Evolutionary conservation across 2,888 invertebrate genomes (phyloP), one percentile per base, ranked within the genome.

Genomic region (Ceramica pisi): DNA sequence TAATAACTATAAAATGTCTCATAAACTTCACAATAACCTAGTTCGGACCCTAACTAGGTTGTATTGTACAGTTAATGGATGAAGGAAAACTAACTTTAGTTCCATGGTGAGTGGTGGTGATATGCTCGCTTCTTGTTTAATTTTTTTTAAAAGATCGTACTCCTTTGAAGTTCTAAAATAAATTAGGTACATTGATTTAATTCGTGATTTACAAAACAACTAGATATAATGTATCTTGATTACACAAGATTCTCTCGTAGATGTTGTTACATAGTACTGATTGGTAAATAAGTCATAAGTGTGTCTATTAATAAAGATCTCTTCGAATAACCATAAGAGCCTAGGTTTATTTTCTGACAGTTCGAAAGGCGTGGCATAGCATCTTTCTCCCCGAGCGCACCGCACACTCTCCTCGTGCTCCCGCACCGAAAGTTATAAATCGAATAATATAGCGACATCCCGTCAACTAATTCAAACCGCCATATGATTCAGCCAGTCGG

Each of bases 1-100:
- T 90, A 91, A 85, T 79, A 79, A 57, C 72, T 75, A 53, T 73
- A 82, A 78, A 78, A 64, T 56, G 59, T 56, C 55, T 53, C 64
- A 41, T 78, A 46, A 65, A 48, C 19, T 66, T 50, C 26, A 67
- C 64, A 82, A 81, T 76, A 61, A 50, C 31, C 55, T 53, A n/a
- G 21, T 12, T 56, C 19, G 12, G 16, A 67, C 1, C n/a, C n/a
- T 62, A 63, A 55, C 56, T 16, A 59, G 46, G 41, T 72, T 16
- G 44, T 35, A 31, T 6, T 31, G 31, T 31, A 31, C 31, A 31
- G 23, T 64, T 19, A 31, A 46, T 60, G 41, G 12, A 26, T 35
- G 7, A 21, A 14, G 7, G n/a, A n/a, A 16, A 31, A 21, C 5
- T 53, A 0, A 50, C 1, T 38, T 59, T 46, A 3, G 53, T 38